Evolutionary conservation across 2,888 invertebrate species (phyloP).

Genomic region (Spisula subtruncata): DNA sequence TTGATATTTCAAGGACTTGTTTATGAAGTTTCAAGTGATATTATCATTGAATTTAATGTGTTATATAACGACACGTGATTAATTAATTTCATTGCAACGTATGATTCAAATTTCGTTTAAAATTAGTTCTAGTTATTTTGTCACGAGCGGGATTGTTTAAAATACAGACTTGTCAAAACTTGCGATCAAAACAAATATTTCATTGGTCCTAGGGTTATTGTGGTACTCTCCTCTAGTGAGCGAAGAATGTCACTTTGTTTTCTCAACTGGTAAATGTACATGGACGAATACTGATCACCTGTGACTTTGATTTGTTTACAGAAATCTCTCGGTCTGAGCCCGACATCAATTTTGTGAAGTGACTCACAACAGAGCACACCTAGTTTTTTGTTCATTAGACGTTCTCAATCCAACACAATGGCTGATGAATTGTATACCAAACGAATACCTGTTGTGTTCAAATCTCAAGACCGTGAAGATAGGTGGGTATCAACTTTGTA

Average conservation of each 20-base stretch:
- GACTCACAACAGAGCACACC: not conserved
- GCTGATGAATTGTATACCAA: constrained; percentile 85
- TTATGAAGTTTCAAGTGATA: not conserved
- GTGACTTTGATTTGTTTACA: not conserved
- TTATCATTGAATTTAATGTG: not conserved
- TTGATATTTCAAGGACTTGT: not conserved
- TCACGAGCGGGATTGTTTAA: constrained; percentile 56
- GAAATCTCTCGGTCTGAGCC: too few relatives aligned
- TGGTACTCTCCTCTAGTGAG: constrained; percentile 4
- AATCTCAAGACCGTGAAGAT: constrained; percentile 84
- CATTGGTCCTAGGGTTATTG: constrained; percentile 31
- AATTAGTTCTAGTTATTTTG: not conserved
- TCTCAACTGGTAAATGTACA: not conserved
- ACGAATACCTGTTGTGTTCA: constrained; percentile 83
- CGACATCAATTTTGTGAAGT: not conserved
- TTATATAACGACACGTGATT: not conserved
- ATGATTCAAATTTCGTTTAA: not conserved
- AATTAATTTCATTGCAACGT: not conserved
- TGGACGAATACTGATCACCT: too few relatives aligned
- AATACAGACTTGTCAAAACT: constrained; percentile 47
- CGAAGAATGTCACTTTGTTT: constrained; percentile 35
- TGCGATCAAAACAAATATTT: constrained; percentile 33
- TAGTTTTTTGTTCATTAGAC: not conserved
- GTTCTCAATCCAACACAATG: constrained; percentile 53
- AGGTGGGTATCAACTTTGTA: constrained; percentile 79